Conservation (phyloP, 2,113 vertebrate genomes). For the Nesospiza acunhae region DNA sequence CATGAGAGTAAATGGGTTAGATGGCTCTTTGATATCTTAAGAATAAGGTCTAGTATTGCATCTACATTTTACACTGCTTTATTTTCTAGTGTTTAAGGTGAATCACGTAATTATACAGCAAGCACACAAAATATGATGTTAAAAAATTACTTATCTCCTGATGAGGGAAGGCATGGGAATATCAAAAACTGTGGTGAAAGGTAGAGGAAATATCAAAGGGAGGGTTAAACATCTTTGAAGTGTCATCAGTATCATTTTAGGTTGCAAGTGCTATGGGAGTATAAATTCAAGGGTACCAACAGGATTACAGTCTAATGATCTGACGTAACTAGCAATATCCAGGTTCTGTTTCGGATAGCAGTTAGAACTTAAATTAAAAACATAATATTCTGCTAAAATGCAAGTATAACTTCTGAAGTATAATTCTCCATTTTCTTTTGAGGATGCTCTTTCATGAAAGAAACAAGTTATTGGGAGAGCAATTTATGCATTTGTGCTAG, state of each 20-base stretch:
- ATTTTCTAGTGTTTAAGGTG: neutral
- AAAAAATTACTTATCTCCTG: neutral
- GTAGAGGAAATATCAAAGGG: neutral
- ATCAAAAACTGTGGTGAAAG: neutral
- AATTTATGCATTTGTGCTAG: neutral
- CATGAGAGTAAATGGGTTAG: neutral
- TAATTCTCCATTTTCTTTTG: neutral
- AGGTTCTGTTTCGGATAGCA: neutral
- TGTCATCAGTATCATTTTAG: neutral
- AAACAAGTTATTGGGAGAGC: neutral
- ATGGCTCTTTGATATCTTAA: neutral
- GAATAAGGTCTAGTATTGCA: neutral
- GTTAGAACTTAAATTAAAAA: neutral
- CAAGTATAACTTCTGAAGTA: neutral
- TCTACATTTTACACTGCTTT: neutral
- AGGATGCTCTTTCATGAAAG: neutral
- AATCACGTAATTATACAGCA: neutral
- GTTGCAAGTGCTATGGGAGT: neutral
- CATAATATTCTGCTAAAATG: neutral
- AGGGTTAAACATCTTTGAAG: neutral
- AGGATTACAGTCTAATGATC: neutral
- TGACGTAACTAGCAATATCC: neutral
- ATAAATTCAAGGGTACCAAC: neutral
- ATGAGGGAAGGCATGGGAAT: neutral
- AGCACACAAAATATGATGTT: neutral